phyloP scores from a whole-genome alignment of 2,888 invertebrate species.

The Chrysina gloriosa region DNA sequence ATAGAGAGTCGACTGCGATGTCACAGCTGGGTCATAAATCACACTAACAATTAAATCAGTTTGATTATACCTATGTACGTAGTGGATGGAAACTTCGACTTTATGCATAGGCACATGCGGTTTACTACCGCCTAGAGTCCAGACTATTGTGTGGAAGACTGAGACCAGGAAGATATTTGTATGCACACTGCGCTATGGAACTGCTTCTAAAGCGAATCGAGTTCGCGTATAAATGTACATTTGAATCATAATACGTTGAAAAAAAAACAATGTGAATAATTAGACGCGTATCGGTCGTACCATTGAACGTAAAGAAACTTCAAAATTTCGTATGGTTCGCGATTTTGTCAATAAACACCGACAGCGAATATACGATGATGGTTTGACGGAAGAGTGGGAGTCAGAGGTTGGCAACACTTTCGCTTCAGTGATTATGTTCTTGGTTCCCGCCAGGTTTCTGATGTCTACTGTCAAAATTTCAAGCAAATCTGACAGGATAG shows the following conservation, averaged over 20 bases:
- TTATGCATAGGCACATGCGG: slow-evolving; percentile 52
- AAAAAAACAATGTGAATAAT: too few species aligned
- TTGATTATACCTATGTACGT: slow-evolving; percentile 52
- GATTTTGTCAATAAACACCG: too few species aligned
- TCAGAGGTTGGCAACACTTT: too few species aligned
- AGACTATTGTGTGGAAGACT: slow-evolving; percentile 40
- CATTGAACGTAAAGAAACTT: too few species aligned
- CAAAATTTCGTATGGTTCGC: too few species aligned
- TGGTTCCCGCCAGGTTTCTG: too few species aligned
- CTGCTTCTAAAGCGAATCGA: slow-evolving; percentile 22
- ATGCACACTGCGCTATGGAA: slow-evolving; percentile 19
- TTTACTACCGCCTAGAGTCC: slow-evolving; percentile 53
- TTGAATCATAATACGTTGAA: slow-evolving; percentile 13
- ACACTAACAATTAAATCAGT: slow-evolving; percentile 62
- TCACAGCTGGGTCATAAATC: slow-evolving; percentile 61
- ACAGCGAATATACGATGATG: too few species aligned
- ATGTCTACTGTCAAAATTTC: too few species aligned
- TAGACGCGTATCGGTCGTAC: too few species aligned
- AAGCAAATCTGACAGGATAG: too few species aligned
- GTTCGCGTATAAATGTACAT: slow-evolving; percentile 27
- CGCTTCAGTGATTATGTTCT: too few species aligned
- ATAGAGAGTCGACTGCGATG: slow-evolving; percentile 56
- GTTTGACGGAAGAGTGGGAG: too few species aligned
- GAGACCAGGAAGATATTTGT: slow-evolving; percentile 37
- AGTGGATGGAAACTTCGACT: slow-evolving; percentile 58